Base-by-base conservation (phyloP, 1,140 invertebrate genomes). In the Drosophila suzukii region DNA sequence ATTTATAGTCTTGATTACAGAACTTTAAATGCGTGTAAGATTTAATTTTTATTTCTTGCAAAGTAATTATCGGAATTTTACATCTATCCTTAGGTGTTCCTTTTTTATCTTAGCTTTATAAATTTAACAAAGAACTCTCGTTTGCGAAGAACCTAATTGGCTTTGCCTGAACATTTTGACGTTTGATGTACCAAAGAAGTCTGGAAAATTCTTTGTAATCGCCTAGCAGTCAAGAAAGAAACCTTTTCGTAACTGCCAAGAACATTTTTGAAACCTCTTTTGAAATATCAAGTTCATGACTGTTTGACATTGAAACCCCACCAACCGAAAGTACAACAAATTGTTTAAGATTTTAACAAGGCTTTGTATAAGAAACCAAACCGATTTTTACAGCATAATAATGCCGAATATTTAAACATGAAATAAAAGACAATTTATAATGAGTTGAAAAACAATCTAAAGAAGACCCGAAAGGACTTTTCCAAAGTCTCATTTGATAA, bases 381-480 rank as follows among this genome's bases (percentile, higher is more conserved):
- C n/a, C 68, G 34, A 47, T 17, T 68, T 58, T 70, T 2, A 6
- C 8, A n/a, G 15, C 30, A 6, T 24, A 20, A n/a, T 17, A 30
- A 30, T 58, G 34, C 17, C 51, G 24, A 32, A 47, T 65, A 36
- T 39, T 24, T 27, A 6, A 59, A 76, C 59, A 53, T 58, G 55
- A 59, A 75, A 76, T 76, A 67, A 67, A 67, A 67, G 41, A 44
- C 41, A 54, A 55, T 68, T 58, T 76, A 49, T 47, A 65, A 65
- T 43, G 34, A 55, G 17, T 10, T 11, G 17, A 55, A 67, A 12
- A 54, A 38, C 49, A 76, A 76, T 67, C 55, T 15, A 4, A 36
- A 43, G 38, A 67, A 58, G 49, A 47, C 38, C 46, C 67, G 17
- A 20, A 27, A 47, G 38, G 59, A 54, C 47, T 71, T 75, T 65